phyloP scores from a whole-genome alignment of 2,888 invertebrate genomes.

The Trichogramma dendrolimi region DNA sequence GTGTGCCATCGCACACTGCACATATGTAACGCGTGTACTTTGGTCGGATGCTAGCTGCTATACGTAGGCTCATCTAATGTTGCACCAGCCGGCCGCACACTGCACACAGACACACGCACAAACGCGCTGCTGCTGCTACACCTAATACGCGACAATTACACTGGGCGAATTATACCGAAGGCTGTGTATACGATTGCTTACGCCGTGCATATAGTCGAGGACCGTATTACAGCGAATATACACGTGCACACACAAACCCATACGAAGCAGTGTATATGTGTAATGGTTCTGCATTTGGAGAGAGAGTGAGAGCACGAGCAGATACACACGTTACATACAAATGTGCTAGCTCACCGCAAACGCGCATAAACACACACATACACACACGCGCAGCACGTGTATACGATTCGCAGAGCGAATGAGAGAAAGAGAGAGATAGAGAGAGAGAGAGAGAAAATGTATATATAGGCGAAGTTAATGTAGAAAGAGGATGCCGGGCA shows the following conservation, averaged over 20 bases:
- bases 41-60: no score
- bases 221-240: no score
- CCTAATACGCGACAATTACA: slow-evolving; percentile 27
- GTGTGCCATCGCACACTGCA: no score
- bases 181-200: background rate
- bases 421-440: background rate
- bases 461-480: slow-evolving; percentile 2
- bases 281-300: no score
- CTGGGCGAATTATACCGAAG: slow-evolving; percentile 19
- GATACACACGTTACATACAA: background rate
- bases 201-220: background rate
- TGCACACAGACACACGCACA: no score
- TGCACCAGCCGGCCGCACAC: no score
- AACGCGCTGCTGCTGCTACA: background rate
- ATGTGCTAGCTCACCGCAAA: background rate
- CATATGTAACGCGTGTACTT: no score
- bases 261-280: no score
- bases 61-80: no score
- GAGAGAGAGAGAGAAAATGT: slow-evolving; percentile 4
- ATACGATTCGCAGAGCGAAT: background rate
- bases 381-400: background rate
- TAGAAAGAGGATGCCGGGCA: background rate
- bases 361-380: background rate
- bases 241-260: no score
- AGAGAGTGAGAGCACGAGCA: background rate